phyloP scores from a whole-genome alignment of 2,888 invertebrate species.

The Troides helena region DNA sequence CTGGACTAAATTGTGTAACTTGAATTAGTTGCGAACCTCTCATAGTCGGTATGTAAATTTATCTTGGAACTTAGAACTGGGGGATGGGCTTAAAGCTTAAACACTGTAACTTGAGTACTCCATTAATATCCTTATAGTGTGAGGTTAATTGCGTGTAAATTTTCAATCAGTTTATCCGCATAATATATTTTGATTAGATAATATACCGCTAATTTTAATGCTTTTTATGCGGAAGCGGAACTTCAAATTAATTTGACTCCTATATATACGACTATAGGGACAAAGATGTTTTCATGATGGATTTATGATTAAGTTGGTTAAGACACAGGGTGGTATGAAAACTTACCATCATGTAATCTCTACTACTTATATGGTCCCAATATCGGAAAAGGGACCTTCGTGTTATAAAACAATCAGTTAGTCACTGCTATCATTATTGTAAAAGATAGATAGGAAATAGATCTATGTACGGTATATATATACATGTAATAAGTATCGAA shows the following conservation, averaged over 20 bases:
- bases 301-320: too few relatives aligned
- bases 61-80: conserved; percentile 1
- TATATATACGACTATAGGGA: not conserved
- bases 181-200: not conserved
- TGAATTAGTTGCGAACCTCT: conserved; percentile 18
- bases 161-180: not conserved
- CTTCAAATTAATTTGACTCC: too few relatives aligned
- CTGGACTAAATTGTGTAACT: conserved; percentile 16
- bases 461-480: too few relatives aligned
- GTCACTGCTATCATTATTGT: too few relatives aligned
- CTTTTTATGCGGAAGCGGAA: not conserved
- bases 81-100: conserved; percentile 1
- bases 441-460: too few relatives aligned
- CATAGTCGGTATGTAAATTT: conserved; percentile 18
- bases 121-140: conserved; percentile 7
- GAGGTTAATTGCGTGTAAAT: conserved; percentile 1
- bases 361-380: too few relatives aligned
- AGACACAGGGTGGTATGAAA: too few relatives aligned
- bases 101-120: conserved; percentile 1
- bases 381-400: too few relatives aligned
- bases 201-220: not conserved
- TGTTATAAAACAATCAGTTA: too few relatives aligned
- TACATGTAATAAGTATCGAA: too few relatives aligned
- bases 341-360: too few relatives aligned
- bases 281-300: too few relatives aligned